A percentile compares a stretch with the other conserved stretches of the same genome.
Evolutionary conservation across 2,113 vertebrate genomes (phyloP).

Genomic region (Pachyramphus minor): DNA sequence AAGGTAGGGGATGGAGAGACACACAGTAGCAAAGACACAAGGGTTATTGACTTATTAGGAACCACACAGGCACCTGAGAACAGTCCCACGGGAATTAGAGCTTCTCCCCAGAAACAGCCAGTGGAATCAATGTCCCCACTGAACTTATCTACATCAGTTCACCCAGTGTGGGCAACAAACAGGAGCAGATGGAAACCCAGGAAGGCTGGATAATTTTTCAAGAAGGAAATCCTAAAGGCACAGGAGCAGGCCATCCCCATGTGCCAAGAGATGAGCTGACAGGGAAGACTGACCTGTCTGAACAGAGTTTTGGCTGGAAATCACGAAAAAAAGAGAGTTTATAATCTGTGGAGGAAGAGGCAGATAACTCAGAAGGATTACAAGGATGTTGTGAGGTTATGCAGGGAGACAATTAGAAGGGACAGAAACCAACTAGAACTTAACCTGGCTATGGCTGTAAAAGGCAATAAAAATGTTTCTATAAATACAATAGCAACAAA

Average conservation of each 20-base stretch:
- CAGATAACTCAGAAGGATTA: not conserved
- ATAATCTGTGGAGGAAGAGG: not conserved
- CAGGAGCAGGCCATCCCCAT: not conserved
- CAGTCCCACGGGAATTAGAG: not conserved
- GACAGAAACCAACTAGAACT: not conserved
- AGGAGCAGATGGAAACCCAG: not conserved
- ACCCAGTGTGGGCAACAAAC: accelerated
- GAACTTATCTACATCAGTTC: not conserved
- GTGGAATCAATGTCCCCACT: not conserved
- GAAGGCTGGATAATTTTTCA: not conserved
- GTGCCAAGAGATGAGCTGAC: not conserved
- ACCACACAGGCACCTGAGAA: not conserved
- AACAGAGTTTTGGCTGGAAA: not conserved
- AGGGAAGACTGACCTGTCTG: not conserved
- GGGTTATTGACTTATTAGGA: not conserved
- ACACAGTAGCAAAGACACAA: not conserved
- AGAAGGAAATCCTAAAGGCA: not conserved
- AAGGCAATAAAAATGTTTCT: not conserved
- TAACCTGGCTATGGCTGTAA: not conserved
- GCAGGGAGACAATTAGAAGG: not conserved
- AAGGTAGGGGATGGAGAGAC: not conserved
- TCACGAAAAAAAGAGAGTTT: not conserved
- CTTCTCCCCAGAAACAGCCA: not conserved
- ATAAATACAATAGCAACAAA: not conserved
- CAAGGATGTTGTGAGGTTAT: not conserved